Evolutionary conservation across 2,888 invertebrate species (phyloP).

Genomic region (Drosophila subsilvestris): DNA sequence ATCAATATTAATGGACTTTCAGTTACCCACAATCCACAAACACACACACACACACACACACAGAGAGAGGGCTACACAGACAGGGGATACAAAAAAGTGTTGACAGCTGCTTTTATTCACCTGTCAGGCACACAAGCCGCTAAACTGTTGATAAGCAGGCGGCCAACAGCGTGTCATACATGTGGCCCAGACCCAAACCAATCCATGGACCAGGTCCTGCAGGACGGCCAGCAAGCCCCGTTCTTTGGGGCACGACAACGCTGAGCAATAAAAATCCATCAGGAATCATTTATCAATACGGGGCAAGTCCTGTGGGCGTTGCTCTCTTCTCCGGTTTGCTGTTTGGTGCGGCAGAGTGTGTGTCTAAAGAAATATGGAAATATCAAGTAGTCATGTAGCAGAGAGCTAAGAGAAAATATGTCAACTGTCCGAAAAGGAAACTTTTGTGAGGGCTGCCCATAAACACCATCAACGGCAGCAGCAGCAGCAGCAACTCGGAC

Average conservation of each 20-base stretch:
- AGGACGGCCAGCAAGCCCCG: not conserved
- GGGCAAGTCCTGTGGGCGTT: conserved; percentile 11
- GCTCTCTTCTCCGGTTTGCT: conserved; percentile 4
- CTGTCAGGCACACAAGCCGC: conserved; percentile 78
- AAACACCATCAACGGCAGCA: not conserved
- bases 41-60: conserved; percentile 1
- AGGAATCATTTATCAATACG: conserved; percentile 79
- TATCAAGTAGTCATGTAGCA: conserved; percentile 61
- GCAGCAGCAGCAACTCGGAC: not conserved
- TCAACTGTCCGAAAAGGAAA: conserved; percentile 45
- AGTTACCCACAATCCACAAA: conserved; percentile 17
- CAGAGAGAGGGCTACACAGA: conserved; percentile 10
- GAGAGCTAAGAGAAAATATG: conserved; percentile 51
- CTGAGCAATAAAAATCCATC: conserved; percentile 69
- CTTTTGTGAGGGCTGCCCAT: conserved; percentile 31
- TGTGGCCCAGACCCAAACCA: conserved; percentile 17
- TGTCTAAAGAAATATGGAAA: conserved; percentile 51
- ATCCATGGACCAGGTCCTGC: conserved; percentile 4
- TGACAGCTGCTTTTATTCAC: conserved; percentile 81
- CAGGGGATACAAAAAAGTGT: conserved; percentile 61
- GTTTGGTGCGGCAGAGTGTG: conserved; percentile 16
- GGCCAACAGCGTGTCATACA: conserved; percentile 44
- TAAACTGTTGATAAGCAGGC: conserved; percentile 75
- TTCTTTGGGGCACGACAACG: not conserved
- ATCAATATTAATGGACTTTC: conserved; percentile 70